These are phyloP conservation scores for Monopterus albus DNA, from an alignment of 2,113 vertebrate species.

Conservation along the genomic window DNA sequence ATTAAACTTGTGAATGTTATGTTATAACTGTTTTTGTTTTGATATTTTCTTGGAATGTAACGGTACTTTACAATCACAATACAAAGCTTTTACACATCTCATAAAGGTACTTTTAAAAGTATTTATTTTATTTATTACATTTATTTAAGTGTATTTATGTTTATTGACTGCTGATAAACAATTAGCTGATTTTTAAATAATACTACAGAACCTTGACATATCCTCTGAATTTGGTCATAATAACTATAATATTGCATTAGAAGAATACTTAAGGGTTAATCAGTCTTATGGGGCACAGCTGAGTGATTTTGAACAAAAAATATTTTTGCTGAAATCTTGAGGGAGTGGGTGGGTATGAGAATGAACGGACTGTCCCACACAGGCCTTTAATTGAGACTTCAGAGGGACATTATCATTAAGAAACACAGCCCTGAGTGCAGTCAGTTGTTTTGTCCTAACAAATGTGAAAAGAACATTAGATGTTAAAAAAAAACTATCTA, in stretches of 20 bases:
- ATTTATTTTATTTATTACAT: no score
- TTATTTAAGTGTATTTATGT: no score
- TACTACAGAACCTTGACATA: no score
- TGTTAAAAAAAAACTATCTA: background rate
- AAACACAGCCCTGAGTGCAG: background rate
- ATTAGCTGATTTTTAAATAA: no score
- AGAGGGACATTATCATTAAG: slow-evolving; percentile 1
- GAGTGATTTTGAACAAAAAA: slow-evolving; percentile 20
- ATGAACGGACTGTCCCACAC: slow-evolving; percentile 11
- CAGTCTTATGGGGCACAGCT: background rate
- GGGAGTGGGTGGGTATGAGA: slow-evolving; percentile 24
- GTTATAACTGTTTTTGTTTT: no score
- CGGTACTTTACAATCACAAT: no score
- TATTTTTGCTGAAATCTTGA: slow-evolving; percentile 12
- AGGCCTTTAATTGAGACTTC: slow-evolving; percentile 26
- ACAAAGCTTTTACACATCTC: no score
- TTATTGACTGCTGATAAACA: no score
- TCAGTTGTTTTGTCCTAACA: background rate
- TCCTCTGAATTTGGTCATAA: no score
- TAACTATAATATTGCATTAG: slow-evolving; percentile 1
- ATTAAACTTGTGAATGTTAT: no score
- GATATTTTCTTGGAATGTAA: no score
- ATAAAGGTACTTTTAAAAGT: no score
- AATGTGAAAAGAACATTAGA: slow-evolving; percentile 4
- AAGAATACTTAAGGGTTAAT: slow-evolving; percentile 10